A percentile compares a stretch with the other conserved stretches of the same genome.
These are phyloP conservation scores for Channa maculata DNA, from an alignment of 2,113 vertebrate species.

Conservation along the genomic window DNA sequence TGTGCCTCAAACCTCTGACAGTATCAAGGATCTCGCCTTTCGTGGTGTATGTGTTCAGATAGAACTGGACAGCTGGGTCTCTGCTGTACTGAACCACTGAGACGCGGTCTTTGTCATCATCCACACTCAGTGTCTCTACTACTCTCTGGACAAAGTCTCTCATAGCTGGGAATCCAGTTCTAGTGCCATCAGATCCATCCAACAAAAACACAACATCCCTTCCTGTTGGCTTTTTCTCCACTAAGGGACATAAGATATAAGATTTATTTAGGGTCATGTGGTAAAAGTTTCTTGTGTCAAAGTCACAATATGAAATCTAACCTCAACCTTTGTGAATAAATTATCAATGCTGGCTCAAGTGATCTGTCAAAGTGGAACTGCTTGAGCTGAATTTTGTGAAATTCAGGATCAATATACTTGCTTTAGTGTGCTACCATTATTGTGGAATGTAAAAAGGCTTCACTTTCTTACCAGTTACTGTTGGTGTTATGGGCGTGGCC, in stretches of 20 bases:
- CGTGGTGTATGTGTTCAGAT: conserved; percentile 54
- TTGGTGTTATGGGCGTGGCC: conserved; percentile 11
- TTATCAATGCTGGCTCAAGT: no score
- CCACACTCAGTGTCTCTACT: conserved; percentile 56
- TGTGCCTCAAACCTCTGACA: conserved; percentile 42
- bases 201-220: conserved; percentile 91
- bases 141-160: conserved; percentile 56
- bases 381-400: no score
- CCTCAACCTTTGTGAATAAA: no score
- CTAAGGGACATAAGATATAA: no score
- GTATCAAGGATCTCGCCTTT: conserved; percentile 16
- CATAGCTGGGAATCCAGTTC: conserved; percentile 62
- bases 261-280: no score
- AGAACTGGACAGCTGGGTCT: conserved; percentile 54
- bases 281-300: no score
- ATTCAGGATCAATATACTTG: no score
- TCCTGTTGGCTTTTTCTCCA: not conserved
- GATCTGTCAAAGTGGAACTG: no score
- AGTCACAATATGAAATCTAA: no score
- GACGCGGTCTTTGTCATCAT: conserved; percentile 58
- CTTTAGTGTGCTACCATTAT: no score
- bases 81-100: conserved; percentile 66
- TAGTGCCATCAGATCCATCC: conserved; percentile 86
- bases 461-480: conserved; percentile 6
- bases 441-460: not conserved